Evolutionary conservation across 2,113 vertebrate species (phyloP).

Genomic region (Dasyornis broadbenti): DNA sequence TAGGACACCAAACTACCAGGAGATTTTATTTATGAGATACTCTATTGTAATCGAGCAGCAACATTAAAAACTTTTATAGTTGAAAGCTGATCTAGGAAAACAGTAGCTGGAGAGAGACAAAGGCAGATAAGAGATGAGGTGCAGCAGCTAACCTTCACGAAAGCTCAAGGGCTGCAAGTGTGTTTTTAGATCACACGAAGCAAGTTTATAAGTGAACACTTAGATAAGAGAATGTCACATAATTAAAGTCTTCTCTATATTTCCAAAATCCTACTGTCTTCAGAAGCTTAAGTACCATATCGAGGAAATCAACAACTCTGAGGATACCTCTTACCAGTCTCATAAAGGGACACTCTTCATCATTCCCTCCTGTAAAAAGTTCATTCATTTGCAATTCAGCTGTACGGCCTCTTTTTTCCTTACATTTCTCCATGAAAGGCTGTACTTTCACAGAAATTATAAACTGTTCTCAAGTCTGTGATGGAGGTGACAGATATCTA

Average conservation of each 20-base stretch:
- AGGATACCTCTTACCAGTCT: background rate
- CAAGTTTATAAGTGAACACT: background rate
- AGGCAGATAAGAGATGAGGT: background rate
- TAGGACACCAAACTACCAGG: background rate
- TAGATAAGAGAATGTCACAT: background rate
- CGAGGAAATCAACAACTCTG: background rate
- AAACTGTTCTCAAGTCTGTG: background rate
- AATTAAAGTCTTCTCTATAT: background rate
- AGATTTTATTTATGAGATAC: background rate
- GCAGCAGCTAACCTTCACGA: background rate
- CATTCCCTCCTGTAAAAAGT: background rate
- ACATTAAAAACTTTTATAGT: background rate
- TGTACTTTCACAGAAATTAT: background rate
- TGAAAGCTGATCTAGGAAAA: background rate
- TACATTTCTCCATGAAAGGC: background rate
- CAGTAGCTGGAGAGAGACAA: background rate
- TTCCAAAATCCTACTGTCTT: background rate
- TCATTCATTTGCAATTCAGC: background rate
- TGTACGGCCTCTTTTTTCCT: background rate
- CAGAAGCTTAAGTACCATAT: background rate
- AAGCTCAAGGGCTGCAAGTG: background rate
- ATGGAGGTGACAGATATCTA: background rate
- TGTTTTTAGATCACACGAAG: background rate
- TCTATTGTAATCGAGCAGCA: background rate
- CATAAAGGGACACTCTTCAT: background rate